Base-by-base conservation (phyloP, 2,888 invertebrate genomes). In the Campopleginae sp. region DNA sequence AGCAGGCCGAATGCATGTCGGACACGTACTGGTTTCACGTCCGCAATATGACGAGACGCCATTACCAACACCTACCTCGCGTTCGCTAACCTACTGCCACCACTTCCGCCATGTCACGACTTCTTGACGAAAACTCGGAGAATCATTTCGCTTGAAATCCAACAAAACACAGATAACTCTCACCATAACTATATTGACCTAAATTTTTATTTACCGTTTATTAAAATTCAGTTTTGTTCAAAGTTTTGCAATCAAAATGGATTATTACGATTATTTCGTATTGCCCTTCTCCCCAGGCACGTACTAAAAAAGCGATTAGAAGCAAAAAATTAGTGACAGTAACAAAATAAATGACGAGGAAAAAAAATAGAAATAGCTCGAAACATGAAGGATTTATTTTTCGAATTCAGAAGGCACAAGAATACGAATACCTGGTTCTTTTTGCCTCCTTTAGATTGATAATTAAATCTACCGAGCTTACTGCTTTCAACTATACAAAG, bases 11-110 rank as follows among this genome's bases (percentile, higher is more conserved):
- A 83, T 80, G 87, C 88, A 89, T 88, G 88, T 88, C 83, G 87
- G 82, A 88, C 89, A 89, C 89, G 89, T 89, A 88, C 87, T 48
- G 81, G 87, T 87, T 89, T 89, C 88, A 89, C 88, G 87, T 87
- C 86, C 83, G 83, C 87, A 88, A 88, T 89, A 89, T 88, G 87
- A 87, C 88, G 82, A 86, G 83, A 71, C 58, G 31, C 65, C 76
- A 14, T 44, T 66, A 66, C 44, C 72, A 65, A 83, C 72, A 19
- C 33, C 46, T 27, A 42, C 38, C 4, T 7, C 8, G 14, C 76
- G 8, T 27, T 27, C 48, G 12, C 7, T 14, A n/a, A 44, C 38
- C 23, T 23, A 23, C 33, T 14, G 38, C 46, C 33, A 31, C 79
- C 31, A 46, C 82, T 78, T 83, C 61, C 65, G 71, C 77, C 58